Conservation (phyloP, 2,888 invertebrate species). For the Temnothorax rugatulus region DNA sequence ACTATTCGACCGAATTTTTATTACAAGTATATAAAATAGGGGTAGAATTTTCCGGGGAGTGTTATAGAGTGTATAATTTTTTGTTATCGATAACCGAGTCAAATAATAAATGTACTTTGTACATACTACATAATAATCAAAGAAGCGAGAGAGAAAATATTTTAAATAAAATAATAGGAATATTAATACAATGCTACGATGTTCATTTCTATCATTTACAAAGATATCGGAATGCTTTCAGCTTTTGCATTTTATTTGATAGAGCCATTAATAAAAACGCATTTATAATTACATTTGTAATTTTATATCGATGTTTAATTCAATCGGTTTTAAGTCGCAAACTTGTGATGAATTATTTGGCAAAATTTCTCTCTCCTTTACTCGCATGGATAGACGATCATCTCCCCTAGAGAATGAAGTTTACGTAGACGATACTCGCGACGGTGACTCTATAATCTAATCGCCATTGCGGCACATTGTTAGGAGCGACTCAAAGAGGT, state of each 20-base stretch:
- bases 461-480: neutral
- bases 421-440: neutral
- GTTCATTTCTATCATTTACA: neutral
- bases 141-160: neutral
- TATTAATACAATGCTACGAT: neutral
- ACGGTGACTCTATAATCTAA: conserved; percentile 24
- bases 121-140: neutral
- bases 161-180: neutral
- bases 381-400: neutral
- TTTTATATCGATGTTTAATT: neutral
- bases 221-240: neutral
- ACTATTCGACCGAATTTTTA: no score
- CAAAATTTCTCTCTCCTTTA: neutral
- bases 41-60: no score
- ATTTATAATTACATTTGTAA: neutral
- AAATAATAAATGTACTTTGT: neutral
- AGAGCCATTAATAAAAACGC: neutral
- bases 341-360: neutral
- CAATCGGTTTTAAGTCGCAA: neutral
- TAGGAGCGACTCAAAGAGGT: neutral
- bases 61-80: no score
- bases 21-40: no score
- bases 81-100: no score
- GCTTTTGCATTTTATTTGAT: neutral
- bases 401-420: neutral